A percentile compares a stretch with the other conserved stretches of the same genome.
phyloP scores from a whole-genome alignment of 2,113 vertebrate genomes.

The Sander lucioperca region DNA sequence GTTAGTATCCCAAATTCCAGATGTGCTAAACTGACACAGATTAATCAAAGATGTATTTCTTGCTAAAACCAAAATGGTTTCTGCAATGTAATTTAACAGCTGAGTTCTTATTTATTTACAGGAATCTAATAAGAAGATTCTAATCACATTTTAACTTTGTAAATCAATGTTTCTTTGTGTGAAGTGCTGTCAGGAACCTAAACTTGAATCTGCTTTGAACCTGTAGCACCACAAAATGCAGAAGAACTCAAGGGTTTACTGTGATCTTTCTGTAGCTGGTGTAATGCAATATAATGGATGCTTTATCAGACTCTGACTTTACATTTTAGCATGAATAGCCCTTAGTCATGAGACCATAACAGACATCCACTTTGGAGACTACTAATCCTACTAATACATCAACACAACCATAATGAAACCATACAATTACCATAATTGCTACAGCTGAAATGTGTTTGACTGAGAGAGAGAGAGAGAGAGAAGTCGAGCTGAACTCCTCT shows the following conservation, averaged over 20 bases:
- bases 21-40: constrained; percentile 17
- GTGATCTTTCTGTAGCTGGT: not conserved
- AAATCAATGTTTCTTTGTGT: not conserved
- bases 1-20: not conserved
- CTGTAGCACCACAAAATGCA: not conserved
- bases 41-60: not conserved
- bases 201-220: not conserved
- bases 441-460: constrained; percentile 13
- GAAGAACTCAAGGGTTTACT: not conserved
- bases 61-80: not conserved
- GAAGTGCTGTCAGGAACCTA: not conserved
- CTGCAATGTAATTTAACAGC: not conserved
- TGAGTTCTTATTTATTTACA: not conserved
- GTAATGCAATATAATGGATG: constrained; percentile 17
- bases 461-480: not conserved
- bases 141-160: not conserved
- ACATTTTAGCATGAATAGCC: not conserved
- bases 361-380: constrained; percentile 15
- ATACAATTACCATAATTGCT: constrained; percentile 25
- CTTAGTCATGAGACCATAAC: constrained; percentile 32
- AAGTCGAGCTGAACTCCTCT: constrained; percentile 28
- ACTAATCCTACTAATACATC: constrained; percentile 3
- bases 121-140: not conserved
- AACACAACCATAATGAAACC: constrained; percentile 29
- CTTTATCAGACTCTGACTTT: constrained; percentile 13